Conservation (phyloP, 2,797 vertebrate species). For the Manis pentadactyla region DNA sequence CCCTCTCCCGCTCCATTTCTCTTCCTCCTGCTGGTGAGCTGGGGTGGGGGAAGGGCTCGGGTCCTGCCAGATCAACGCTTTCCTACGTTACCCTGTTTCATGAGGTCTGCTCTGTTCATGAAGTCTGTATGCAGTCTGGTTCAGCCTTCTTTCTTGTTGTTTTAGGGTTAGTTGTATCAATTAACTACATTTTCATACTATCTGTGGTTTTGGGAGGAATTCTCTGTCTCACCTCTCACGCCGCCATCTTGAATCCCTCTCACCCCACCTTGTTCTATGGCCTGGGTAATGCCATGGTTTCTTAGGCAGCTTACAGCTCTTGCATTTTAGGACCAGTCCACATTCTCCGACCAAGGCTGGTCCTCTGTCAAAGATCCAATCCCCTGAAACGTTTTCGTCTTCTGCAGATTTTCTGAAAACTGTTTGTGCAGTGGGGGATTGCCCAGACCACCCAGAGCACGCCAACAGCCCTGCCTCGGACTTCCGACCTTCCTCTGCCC, state of each 20-base stretch:
- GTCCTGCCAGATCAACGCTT: too few relatives aligned
- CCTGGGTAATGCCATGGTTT: neutral
- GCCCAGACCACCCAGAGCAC: neutral
- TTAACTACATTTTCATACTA: too few relatives aligned
- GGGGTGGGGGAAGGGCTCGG: too few relatives aligned
- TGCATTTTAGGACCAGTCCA: neutral
- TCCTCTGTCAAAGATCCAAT: neutral
- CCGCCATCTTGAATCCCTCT: neutral
- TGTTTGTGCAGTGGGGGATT: neutral
- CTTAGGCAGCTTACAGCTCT: neutral
- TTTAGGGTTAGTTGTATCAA: too few relatives aligned
- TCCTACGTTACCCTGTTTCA: too few relatives aligned
- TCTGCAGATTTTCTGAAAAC: neutral
- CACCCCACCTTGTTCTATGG: neutral
- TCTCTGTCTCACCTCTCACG: too few relatives aligned
- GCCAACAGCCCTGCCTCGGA: neutral
- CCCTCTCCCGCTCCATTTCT: too few relatives aligned
- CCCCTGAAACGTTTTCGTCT: conserved; percentile 31
- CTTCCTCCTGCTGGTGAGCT: too few relatives aligned
- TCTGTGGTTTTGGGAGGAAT: too few relatives aligned
- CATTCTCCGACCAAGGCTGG: neutral
- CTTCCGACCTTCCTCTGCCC: neutral
- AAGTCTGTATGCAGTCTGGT: too few relatives aligned
- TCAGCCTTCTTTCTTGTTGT: too few relatives aligned
- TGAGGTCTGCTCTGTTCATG: too few relatives aligned